phyloP scores from a whole-genome alignment of 2,888 invertebrate species.

The Drosophila dives region DNA sequence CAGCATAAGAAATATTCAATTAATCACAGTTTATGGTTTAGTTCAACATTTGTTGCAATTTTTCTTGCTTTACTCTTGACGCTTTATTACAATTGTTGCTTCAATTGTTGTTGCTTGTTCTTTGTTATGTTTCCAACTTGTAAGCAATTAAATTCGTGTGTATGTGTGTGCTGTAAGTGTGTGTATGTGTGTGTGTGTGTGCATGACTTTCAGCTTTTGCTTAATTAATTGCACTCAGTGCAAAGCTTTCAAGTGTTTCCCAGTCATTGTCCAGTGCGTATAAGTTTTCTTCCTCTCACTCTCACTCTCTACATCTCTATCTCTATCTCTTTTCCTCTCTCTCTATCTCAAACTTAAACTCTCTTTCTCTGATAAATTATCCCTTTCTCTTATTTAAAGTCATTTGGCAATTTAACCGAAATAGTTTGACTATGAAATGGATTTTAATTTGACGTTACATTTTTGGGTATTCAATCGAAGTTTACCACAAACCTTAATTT shows the following conservation, averaged over 20 bases:
- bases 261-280: conserved; percentile 59
- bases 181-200: conserved; percentile 32
- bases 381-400: conserved; percentile 2
- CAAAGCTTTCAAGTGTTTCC: conserved; percentile 61
- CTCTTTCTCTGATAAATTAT: conserved; percentile 1
- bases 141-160: conserved; percentile 75
- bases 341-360: not conserved
- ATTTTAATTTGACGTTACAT: conserved; percentile 30
- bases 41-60: conserved; percentile 80
- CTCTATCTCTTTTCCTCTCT: not conserved
- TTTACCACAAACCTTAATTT: not conserved
- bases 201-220: conserved; percentile 79
- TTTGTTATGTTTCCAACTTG: conserved; percentile 74
- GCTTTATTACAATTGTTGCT: conserved; percentile 76
- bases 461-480: conserved; percentile 6
- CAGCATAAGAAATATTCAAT: conserved; percentile 79
- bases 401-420: conserved; percentile 17
- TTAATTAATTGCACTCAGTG: conserved; percentile 77
- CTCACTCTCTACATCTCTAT: not conserved
- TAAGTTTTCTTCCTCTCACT: conserved; percentile 12
- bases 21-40: conserved; percentile 80
- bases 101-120: conserved; percentile 51
- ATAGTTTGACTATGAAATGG: conserved; percentile 16
- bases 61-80: conserved; percentile 76
- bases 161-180: conserved; percentile 26